Base-by-base conservation (phyloP, 1,140 invertebrate genomes). In the Oryzaephilus surinamensis region DNA sequence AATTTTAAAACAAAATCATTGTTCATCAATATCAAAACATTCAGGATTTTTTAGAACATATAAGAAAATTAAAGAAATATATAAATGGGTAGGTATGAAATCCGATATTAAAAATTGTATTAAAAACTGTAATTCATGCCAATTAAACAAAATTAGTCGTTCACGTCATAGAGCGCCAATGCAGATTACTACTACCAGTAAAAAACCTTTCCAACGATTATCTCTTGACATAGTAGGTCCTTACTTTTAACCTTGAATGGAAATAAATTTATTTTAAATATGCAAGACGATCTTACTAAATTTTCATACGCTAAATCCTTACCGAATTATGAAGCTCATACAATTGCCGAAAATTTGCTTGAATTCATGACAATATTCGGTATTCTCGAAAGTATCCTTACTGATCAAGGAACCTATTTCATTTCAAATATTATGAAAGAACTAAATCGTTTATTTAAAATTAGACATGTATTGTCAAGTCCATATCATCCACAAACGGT, bases 241-340 rank as follows among this genome's bases (percentile, higher is more conserved):
- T 38, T 60, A 33, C 47, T 46, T 6, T 5, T 42, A 32, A 50
- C 52, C 2, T 15, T 45, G 12, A 19, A 29, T 10, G 38, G 46
- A 3, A 61, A 58, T 41, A 46, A 39, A 46, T 61, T 43, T 42
- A 57, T 62, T n/a, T 33, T 61, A 14, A 57, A 58, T 13, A 27
- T 58, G 4, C 60, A 60, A 48, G 59, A 63, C 32, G 54, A 61
- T 46, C 40, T 62, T n/a, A 55, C 57, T 7, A 62, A 62, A 55
- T 65, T 44, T 40, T 50, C 54, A 8, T 46, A 51, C 32, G 52
- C 52, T 12, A 48, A 42, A 17, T 28, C 60, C 6, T 52, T 58
- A 7, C 51, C 48, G 8, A 57, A 62, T 45, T 62, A 63, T 30
- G 52, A 50, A 33, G 36, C 55, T n/a, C 29, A 35, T 28, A 54